Evolutionary conservation across 2,888 invertebrate genomes (phyloP).

Genomic region (Meandrusa payeni): DNA sequence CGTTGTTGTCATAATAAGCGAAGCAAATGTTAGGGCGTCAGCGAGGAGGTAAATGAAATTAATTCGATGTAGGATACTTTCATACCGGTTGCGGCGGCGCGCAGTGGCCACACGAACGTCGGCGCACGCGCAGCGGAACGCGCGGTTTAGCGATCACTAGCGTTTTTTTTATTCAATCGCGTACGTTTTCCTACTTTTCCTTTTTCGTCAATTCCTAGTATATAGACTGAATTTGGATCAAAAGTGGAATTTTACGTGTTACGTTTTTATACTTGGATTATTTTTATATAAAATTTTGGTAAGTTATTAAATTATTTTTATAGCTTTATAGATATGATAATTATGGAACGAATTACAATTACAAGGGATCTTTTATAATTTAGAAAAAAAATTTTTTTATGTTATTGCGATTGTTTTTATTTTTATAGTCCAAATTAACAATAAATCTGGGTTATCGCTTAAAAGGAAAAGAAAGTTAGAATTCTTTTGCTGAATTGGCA

Average conservation of each 20-base stretch:
- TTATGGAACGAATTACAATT: no score
- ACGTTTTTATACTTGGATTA: conserved; percentile 13
- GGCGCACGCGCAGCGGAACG: conserved; percentile 51
- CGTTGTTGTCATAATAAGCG: conserved; percentile 52
- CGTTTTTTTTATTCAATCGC: conserved; percentile 25
- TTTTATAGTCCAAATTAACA: no score
- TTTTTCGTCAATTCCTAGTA: conserved; percentile 7
- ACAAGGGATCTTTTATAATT: no score
- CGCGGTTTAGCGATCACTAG: not conserved
- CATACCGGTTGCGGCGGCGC: conserved; percentile 48
- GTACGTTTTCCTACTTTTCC: conserved; percentile 27
- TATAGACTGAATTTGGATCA: conserved; percentile 5
- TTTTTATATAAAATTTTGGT: conserved; percentile 4
- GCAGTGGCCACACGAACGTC: conserved; percentile 59
- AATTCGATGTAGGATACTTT: conserved; percentile 68
- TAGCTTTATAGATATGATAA: no score
- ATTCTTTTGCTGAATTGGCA: no score
- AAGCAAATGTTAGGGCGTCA: conserved; percentile 56
- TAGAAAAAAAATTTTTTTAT: no score
- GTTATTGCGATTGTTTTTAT: no score
- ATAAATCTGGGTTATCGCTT: no score
- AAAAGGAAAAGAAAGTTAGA: no score
- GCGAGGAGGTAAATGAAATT: conserved; percentile 66
- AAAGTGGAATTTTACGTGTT: conserved; percentile 15
- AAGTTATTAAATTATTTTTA: not conserved